A percentile compares a stretch with the other conserved stretches of the same genome.
These are phyloP conservation scores for Hecatera dysodea DNA, from an alignment of 2,888 invertebrate species.

Conservation along the genomic window DNA sequence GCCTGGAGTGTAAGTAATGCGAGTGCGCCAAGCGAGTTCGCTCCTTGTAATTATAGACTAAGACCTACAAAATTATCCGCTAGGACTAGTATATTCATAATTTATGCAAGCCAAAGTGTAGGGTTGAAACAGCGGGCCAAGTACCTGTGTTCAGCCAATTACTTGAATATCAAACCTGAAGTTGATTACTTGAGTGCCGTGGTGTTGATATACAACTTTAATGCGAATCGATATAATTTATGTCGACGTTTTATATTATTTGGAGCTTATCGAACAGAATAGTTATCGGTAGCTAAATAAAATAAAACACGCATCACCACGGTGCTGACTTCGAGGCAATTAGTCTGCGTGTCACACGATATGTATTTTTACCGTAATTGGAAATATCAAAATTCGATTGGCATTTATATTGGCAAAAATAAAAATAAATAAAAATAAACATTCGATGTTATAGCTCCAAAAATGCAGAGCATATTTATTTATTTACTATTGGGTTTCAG, in stretches of 20 bases:
- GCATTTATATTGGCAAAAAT: conserved; percentile 53
- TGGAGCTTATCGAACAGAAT: conserved; percentile 35
- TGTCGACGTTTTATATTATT: conserved; percentile 21
- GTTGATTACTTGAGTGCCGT: conserved; percentile 40
- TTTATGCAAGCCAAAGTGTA: conserved; percentile 79
- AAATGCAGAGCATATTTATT: conserved; percentile 32
- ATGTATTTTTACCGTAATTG: conserved; percentile 59
- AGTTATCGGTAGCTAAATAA: conserved; percentile 51
- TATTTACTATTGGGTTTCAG: conserved; percentile 36
- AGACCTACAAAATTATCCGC: conserved; percentile 76
- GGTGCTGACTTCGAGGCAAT: conserved; percentile 62
- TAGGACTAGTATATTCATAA: conserved; percentile 76
- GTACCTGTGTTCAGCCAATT: conserved; percentile 70
- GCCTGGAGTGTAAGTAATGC: conserved; percentile 64
- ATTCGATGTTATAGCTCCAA: conserved; percentile 14
- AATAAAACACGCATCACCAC: conserved; percentile 53
- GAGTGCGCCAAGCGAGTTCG: conserved; percentile 63
- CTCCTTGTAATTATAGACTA: conserved; percentile 78
- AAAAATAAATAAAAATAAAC: too few species aligned
- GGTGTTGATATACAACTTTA: conserved; percentile 58
- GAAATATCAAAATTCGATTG: conserved; percentile 61
- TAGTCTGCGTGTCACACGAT: conserved; percentile 72
- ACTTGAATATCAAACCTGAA: conserved; percentile 56
- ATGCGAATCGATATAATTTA: conserved; percentile 49
- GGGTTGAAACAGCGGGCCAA: conserved; percentile 71